Percentiles rank a stretch among this genome's conserved stretches.
Evolutionary conservation across 2,888 invertebrate species (phyloP).

Genomic region (Villa cingulata): DNA sequence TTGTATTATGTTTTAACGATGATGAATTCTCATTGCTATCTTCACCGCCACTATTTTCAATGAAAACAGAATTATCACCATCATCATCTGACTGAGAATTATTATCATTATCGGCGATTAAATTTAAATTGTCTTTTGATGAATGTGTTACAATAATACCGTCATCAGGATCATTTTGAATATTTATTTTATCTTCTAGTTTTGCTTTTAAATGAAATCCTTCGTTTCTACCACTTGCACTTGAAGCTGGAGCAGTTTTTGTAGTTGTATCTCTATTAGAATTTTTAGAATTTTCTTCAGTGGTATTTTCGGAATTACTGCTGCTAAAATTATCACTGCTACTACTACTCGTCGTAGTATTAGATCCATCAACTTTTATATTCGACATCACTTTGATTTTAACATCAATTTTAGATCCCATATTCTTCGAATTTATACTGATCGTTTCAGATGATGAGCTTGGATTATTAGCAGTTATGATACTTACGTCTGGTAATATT

Average conservation of each 20-base stretch:
- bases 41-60: constrained; percentile 25
- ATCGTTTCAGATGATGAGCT: neutral
- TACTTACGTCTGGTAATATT: constrained; percentile 8
- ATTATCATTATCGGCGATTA: constrained; percentile 14
- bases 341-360: constrained; percentile 10
- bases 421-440: constrained; percentile 6
- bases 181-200: constrained; percentile 4
- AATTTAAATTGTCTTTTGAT: constrained; percentile 11
- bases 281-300: neutral
- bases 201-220: neutral
- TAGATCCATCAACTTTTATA: constrained; percentile 31
- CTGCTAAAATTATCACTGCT: neutral
- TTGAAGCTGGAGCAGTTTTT: constrained; percentile 7
- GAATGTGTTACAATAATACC: neutral
- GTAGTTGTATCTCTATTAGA: neutral
- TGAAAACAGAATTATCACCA: constrained; percentile 47
- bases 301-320: neutral
- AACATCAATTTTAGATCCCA: constrained; percentile 42
- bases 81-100: constrained; percentile 45
- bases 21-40: neutral
- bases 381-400: constrained; percentile 40
- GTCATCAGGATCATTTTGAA: constrained; percentile 1
- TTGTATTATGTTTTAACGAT: neutral
- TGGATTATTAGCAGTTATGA: neutral
- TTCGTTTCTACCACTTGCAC: too few species aligned